Base-by-base conservation (phyloP, 2,113 vertebrate genomes). In the Istiophorus platypterus region DNA sequence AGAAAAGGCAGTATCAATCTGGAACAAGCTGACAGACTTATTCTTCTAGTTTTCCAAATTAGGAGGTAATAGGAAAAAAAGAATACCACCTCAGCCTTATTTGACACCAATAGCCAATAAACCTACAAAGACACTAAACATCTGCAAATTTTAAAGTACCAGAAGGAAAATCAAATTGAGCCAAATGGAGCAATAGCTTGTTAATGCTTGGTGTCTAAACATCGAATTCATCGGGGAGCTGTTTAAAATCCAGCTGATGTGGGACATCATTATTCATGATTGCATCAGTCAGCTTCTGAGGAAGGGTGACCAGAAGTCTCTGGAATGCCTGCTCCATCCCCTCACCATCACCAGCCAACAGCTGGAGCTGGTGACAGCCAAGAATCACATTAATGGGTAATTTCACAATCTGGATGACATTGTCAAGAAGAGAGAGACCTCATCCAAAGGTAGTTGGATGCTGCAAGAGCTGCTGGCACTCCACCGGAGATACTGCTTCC, bases 301-400 rank as follows among this genome's bases (percentile, higher is more conserved):
- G 31, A 41, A 63, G 41, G 61, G 22, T 18, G 31, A 68, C 15
- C 29, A 63, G 27, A 29, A 58, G 42, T 49, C 41, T 77, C n/a
- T n/a, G 64, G 29, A 68, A 34, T 56, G 41, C 24, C 39, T 65
- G 42, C 39, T 62, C 57, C 58, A 61, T 51, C 18, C 62, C 66
- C 34, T 78, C 76, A 39, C 12, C 37, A 13, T 54, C 56, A 29
- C 24, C 9, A 20, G 18, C 56, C 76, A 62, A 29, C 76, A 78
- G 57, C 56, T 62, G 57, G 56, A 70, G 66, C 8, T 59, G 39
- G 26, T 59, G 27, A 42, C 66, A 69, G 29, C 0, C 65, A 70
- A 56, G n/a, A 0, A 1, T 52, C 20, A 52, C 37, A 29, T 4
- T 45, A 29, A 45, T 65, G 62, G 63, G 26, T 24, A 37, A 45